Evolutionary conservation across 2,797 vertebrate species (phyloP).

Genomic region (Melanotaenia parkinsoni): DNA sequence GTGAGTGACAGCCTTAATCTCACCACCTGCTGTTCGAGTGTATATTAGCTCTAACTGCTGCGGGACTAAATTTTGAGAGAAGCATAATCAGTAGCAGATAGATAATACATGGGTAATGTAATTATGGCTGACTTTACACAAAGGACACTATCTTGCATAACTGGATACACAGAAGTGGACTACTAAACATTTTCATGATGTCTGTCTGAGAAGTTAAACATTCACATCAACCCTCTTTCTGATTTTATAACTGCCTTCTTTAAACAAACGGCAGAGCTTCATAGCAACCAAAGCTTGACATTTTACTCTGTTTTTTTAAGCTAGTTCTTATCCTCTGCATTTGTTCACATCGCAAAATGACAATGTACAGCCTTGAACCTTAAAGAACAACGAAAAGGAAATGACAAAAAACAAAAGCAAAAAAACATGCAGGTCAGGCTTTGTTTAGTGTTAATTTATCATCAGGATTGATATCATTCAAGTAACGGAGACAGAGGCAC

Average conservation of each 20-base stretch:
- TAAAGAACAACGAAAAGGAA: slow-evolving; percentile 11
- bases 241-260: not conserved
- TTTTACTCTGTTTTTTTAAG: not conserved
- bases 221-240: not conserved
- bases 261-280: not conserved
- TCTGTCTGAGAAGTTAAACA: slow-evolving; percentile 6
- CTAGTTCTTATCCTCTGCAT: slow-evolving; percentile 2
- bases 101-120: slow-evolving; percentile 11
- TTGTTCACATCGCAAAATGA: slow-evolving; percentile 1
- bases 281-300: not conserved
- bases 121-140: slow-evolving; percentile 33
- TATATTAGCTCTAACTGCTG: slow-evolving; percentile 1
- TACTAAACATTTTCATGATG: slow-evolving; percentile 21
- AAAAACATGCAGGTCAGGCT: not conserved
- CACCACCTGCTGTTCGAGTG: slow-evolving; percentile 8
- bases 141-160: slow-evolving; percentile 18
- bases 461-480: slow-evolving; percentile 2
- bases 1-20: slow-evolving; percentile 23
- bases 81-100: not conserved
- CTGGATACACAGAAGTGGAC: slow-evolving; percentile 10
- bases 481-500: not conserved
- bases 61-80: not conserved
- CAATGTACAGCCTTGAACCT: slow-evolving; percentile 2
- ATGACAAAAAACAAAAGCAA: slow-evolving; percentile 5
- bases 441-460: slow-evolving; percentile 20